A percentile compares a stretch with the other conserved stretches of the same genome.
phyloP scores from a whole-genome alignment of 2,797 vertebrate species.

The Pangasius sanitwongsei region DNA sequence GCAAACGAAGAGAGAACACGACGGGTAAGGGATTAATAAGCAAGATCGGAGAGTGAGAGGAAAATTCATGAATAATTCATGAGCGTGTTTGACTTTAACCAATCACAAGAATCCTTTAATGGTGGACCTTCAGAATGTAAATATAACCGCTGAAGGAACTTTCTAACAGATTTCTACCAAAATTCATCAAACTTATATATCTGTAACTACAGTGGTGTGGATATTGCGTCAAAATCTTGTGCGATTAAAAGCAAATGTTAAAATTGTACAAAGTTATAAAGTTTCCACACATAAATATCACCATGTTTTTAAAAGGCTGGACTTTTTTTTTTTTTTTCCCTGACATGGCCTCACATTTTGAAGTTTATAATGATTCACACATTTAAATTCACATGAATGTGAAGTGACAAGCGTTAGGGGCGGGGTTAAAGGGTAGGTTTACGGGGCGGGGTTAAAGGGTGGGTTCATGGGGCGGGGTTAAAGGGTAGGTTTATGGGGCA shows the following conservation, averaged over 20 bases:
- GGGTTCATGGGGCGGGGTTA: background rate
- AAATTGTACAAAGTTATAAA: no score
- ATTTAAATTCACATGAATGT: background rate
- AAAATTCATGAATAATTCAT: background rate
- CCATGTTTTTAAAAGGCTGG: background rate
- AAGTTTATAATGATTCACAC: background rate
- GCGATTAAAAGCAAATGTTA: no score
- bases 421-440: background rate
- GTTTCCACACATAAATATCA: no score
- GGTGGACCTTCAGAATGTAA: background rate
- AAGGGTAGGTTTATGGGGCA: background rate
- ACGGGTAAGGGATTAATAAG: background rate
- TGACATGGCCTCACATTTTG: background rate
- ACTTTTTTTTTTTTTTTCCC: background rate
- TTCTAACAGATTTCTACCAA: background rate
- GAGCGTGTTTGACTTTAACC: background rate
- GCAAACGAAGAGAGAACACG: background rate
- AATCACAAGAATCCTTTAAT: background rate
- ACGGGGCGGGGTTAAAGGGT: background rate
- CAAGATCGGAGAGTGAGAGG: background rate
- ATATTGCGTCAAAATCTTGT: background rate
- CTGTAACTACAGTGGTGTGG: background rate
- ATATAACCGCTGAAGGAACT: background rate
- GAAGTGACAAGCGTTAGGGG: background rate
- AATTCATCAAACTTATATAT: no score